Conservation (phyloP, 2,113 vertebrate genomes). For the Erythrolamprus reginae region DNA sequence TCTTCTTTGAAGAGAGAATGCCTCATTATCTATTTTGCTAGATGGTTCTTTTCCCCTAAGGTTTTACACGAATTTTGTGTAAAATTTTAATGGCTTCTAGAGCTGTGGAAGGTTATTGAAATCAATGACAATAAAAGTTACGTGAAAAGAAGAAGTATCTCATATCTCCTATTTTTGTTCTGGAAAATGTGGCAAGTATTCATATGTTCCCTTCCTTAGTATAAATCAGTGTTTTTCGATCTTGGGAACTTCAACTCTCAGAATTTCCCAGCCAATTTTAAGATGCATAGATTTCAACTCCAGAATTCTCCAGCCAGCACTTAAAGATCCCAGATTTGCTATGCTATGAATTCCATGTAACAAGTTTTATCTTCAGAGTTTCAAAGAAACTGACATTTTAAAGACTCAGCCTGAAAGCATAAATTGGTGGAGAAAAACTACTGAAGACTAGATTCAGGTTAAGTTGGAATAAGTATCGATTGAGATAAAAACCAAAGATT, state of each 20-base stretch:
- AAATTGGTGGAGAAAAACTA: not conserved
- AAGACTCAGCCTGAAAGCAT: not conserved
- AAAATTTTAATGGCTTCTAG: not conserved
- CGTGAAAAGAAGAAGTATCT: not conserved
- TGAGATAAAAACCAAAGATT: not conserved
- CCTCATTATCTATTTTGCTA: not conserved
- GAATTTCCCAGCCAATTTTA: not conserved
- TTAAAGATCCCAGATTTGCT: not conserved
- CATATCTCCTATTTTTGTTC: not conserved
- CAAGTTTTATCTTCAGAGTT: not conserved
- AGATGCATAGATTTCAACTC: not conserved
- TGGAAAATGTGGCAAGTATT: not conserved
- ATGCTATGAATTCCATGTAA: not conserved
- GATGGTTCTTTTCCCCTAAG: not conserved
- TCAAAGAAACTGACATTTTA: not conserved
- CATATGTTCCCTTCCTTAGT: not conserved
- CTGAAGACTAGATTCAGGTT: not conserved
- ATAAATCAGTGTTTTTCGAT: not conserved
- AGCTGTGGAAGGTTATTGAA: not conserved
- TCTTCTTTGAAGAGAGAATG: not conserved
- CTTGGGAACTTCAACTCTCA: not conserved
- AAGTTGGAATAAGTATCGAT: not conserved
- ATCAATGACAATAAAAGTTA: conserved; percentile 6
- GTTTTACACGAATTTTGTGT: not conserved
- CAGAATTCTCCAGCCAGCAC: not conserved